Evolutionary conservation across 2,888 invertebrate genomes (phyloP), one percentile per base, ranked within the genome.

Genomic region (Ctenicera cuprea): DNA sequence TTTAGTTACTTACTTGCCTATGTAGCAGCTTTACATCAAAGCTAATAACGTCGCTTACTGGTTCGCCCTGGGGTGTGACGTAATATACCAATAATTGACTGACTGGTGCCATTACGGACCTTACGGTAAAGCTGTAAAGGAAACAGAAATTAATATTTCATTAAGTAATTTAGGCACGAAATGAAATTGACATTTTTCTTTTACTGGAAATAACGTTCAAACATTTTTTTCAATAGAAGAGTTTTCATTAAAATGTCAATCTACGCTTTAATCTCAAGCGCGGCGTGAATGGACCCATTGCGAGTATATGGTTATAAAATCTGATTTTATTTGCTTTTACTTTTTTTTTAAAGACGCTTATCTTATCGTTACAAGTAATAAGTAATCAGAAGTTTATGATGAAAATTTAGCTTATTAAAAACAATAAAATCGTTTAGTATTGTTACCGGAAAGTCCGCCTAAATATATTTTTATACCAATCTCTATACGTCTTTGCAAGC

Each of bases 11-110:
- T 81, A 91, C 91, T 89, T 91, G 90, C 83, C 90, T 90, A 82
- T 91, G 90, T 62, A 91, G 86, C 16, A 92, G 88, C 78, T 89
- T 88, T 12, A 92, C 91, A 79, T 91, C 90, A 83, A 92, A 92
- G 82, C 89, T 91, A 64, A 91, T 90, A 12, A 92, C 91, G 82
- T 92, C 92, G 80, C 91, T 92, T 76, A 92, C 90, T 0, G 92
- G 91, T 79, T 92, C 92, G 0, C 92, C 92, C 38, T 89, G 89
- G 63, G 90, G 89, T 0, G 92, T 91, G 65, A 92, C 90, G 87
- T 92, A 92, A 85, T 92, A 92, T 11, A 92, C 92, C 59, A 92
- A 88, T 18, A 92, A 87, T 41, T 92, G 91, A 83, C 92, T 92
- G 73, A 91, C 89, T 0, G 92, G 92, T 0, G 92, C 92, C 92